Conservation (phyloP, 2,113 vertebrate species). For the Tychaedon coryphoeus region DNA sequence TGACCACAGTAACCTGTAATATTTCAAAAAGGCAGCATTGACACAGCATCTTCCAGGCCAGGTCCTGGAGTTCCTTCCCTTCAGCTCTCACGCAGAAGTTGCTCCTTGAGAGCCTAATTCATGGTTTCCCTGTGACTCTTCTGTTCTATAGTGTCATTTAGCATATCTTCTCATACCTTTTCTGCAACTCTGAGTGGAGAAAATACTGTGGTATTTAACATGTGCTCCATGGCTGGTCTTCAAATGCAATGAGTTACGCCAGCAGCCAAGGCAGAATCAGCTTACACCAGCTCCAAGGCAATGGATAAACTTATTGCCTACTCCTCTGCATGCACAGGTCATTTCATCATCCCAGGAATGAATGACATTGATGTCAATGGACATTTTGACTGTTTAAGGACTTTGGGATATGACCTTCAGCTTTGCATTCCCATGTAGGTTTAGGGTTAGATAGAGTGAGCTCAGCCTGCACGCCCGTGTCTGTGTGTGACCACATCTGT, state of each 20-base stretch:
- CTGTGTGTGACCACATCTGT: neutral
- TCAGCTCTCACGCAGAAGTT: constrained; percentile 16
- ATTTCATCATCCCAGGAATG: neutral
- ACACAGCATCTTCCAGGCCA: neutral
- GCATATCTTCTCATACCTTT: neutral
- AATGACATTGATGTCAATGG: neutral
- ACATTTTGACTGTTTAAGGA: neutral
- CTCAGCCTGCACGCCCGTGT: rapidly evolving
- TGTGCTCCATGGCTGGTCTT: neutral
- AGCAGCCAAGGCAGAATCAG: neutral
- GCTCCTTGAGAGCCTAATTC: neutral
- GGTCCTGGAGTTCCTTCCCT: neutral
- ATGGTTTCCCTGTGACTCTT: neutral
- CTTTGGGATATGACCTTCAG: neutral
- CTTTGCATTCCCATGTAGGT: neutral
- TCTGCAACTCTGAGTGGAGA: neutral
- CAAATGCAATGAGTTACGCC: neutral
- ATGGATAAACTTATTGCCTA: neutral
- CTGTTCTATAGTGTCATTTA: constrained; percentile 1
- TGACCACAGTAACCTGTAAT: neutral
- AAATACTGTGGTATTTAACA: neutral
- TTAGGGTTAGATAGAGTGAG: neutral
- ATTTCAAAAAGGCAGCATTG: constrained; percentile 34
- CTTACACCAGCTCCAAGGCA: neutral
- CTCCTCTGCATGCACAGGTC: neutral